Percentiles rank a stretch among this genome's conserved stretches.
Conservation (phyloP, 2,888 invertebrate genomes). For the Coronaproctus castanopsis region DNA sequence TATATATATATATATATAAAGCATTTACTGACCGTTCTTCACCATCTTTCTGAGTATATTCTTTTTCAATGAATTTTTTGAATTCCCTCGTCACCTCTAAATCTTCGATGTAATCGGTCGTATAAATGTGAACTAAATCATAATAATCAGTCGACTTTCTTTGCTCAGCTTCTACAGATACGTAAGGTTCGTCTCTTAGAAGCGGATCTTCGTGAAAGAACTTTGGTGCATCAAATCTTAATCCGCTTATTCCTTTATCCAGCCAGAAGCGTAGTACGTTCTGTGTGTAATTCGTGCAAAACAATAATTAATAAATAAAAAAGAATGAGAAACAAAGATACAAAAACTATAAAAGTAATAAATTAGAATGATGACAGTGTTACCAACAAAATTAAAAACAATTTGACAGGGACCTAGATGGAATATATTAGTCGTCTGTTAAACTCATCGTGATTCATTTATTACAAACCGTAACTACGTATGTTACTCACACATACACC, state of each 20-base stretch:
- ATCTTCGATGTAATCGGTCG: constrained; percentile 3
- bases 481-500: too few relatives aligned
- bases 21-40: constrained; percentile 5
- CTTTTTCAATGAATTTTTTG: constrained; percentile 4
- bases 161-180: not conserved
- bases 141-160: not conserved
- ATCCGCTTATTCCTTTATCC: constrained; percentile 12
- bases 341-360: too few relatives aligned
- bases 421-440: too few relatives aligned
- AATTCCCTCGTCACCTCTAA: constrained; percentile 7
- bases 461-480: too few relatives aligned
- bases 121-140: constrained; percentile 6
- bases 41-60: constrained; percentile 1
- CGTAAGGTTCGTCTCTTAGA: constrained; percentile 8
- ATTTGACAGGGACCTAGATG: too few relatives aligned
- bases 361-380: too few relatives aligned
- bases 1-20: too few relatives aligned
- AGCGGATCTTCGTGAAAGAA: constrained; percentile 7
- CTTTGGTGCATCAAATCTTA: constrained; percentile 6
- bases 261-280: constrained; percentile 14
- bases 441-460: too few relatives aligned
- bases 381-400: too few relatives aligned
- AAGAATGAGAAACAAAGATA: too few relatives aligned
- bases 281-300: too few relatives aligned
- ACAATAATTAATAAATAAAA: too few relatives aligned